A percentile compares a stretch with the other conserved stretches of the same genome.
phyloP scores from a whole-genome alignment of 2,797 vertebrate species.

The Benthosema pterotum region DNA sequence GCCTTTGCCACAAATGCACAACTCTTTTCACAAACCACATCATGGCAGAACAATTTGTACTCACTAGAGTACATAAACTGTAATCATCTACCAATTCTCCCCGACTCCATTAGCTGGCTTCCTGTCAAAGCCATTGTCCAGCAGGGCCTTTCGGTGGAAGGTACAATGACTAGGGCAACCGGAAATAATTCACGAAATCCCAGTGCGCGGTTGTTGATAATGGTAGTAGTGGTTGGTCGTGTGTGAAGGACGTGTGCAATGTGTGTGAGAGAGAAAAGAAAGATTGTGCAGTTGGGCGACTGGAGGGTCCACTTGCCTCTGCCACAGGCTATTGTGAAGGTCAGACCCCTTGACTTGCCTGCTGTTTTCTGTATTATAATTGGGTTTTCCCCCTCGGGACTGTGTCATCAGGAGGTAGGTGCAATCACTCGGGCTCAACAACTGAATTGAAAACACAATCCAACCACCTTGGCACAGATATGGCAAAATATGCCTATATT shows the following conservation, averaged over 20 bases:
- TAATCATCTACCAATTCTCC: conserved; percentile 67
- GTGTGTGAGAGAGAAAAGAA: not conserved
- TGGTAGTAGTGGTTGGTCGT: too few species aligned
- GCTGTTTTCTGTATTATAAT: conserved; percentile 30
- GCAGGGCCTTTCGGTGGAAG: conserved; percentile 10
- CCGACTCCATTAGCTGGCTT: conserved; percentile 55
- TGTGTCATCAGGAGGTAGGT: not conserved
- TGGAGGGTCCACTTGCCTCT: not conserved
- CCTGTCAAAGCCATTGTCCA: conserved; percentile 17
- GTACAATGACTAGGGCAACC: conserved; percentile 17
- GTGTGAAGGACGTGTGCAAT: too few species aligned
- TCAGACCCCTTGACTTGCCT: conserved; percentile 25
- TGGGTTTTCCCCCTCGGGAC: conserved; percentile 17
- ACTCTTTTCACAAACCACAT: too few species aligned
- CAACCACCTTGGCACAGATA: not conserved
- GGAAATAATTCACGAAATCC: conserved; percentile 1
- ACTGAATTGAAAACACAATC: conserved; percentile 6
- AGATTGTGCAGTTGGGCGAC: not conserved
- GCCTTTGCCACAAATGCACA: too few species aligned
- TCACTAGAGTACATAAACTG: conserved; percentile 16
- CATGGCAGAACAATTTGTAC: too few species aligned
- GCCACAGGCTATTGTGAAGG: conserved; percentile 19
- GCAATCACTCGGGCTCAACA: conserved; percentile 24
- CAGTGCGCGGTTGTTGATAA: not conserved
- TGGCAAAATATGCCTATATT: not conserved